These are phyloP conservation scores for Pteria penguin DNA, from an alignment of 2,888 invertebrate species.

Conservation along the genomic window DNA sequence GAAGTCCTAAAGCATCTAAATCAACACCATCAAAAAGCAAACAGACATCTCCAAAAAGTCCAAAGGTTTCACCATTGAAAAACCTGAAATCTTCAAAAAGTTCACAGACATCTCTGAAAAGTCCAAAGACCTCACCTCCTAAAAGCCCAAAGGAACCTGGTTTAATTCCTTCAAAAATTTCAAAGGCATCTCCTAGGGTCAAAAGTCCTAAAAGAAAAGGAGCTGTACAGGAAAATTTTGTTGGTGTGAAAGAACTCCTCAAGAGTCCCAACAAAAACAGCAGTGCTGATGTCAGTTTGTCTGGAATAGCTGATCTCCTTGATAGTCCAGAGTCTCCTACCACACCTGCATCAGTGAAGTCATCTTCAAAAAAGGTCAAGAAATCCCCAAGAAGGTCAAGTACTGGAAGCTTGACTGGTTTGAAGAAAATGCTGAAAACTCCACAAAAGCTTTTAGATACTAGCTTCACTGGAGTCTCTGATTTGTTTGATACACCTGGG, in stretches of 20 bases:
- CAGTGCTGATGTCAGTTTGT: constrained; percentile 49
- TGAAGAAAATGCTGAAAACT: constrained; percentile 43
- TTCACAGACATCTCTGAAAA: background rate
- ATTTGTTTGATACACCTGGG: constrained; percentile 42
- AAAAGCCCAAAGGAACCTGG: constrained; percentile 4
- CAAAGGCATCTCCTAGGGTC: background rate
- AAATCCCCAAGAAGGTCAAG: constrained; percentile 24
- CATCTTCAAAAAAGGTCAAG: constrained; percentile 34
- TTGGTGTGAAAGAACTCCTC: background rate
- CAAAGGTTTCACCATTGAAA: background rate
- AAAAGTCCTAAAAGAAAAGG: constrained; percentile 2
- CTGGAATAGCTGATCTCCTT: constrained; percentile 59
- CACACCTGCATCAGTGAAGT: constrained; percentile 44
- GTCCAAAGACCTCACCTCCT: constrained; percentile 22
- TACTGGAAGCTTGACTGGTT: constrained; percentile 29
- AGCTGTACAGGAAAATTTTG: background rate
- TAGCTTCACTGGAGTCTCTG: constrained; percentile 50
- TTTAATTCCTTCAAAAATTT: no score
- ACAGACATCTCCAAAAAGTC: background rate
- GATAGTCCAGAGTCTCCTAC: constrained; percentile 52
- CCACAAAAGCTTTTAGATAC: constrained; percentile 39
- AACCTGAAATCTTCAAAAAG: background rate
- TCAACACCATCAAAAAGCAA: constrained; percentile 14
- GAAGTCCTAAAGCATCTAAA: constrained; percentile 1
- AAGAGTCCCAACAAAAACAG: background rate